A percentile compares a stretch with the other conserved stretches of the same genome.
These are phyloP conservation scores for Glyptemys insculpta DNA, from an alignment of 2,797 vertebrate species.

Conservation along the genomic window DNA sequence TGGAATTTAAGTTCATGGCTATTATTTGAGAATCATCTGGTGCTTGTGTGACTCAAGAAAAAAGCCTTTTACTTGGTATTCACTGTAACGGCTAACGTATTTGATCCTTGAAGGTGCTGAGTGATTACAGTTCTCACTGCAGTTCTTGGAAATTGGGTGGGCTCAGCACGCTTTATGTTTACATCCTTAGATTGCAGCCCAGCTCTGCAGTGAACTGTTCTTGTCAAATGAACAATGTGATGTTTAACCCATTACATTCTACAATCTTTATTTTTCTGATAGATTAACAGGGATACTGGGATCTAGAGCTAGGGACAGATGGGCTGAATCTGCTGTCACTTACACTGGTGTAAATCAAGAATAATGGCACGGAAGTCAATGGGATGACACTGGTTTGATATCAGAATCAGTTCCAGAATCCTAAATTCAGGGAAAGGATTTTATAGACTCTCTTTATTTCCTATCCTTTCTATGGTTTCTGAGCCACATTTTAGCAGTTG, in stretches of 20 bases:
- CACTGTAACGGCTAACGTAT: not conserved
- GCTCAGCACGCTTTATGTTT: not conserved
- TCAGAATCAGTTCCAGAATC: not conserved
- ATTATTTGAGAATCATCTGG: slow-evolving; percentile 5
- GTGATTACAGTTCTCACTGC: not conserved
- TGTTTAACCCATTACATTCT: not conserved
- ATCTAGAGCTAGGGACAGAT: slow-evolving; percentile 3
- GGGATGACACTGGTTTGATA: not conserved
- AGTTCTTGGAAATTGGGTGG: not conserved
- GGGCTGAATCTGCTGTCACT: not conserved
- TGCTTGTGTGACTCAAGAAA: fast-evolving
- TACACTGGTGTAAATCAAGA: slow-evolving; percentile 14
- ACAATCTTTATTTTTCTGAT: slow-evolving; percentile 10
- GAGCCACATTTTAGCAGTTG: not conserved
- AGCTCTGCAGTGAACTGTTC: not conserved
- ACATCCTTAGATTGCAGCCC: not conserved
- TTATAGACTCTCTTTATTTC: slow-evolving; percentile 20
- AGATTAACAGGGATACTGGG: not conserved
- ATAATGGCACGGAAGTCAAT: not conserved
- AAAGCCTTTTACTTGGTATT: slow-evolving; percentile 6
- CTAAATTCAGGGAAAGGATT: slow-evolving; percentile 20
- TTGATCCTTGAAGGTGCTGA: not conserved
- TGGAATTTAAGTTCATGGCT: not conserved
- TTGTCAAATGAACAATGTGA: slow-evolving; percentile 14
- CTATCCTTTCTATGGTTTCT: slow-evolving; percentile 47